Percentiles rank a stretch among this genome's conserved stretches.
These are phyloP conservation scores for Drosophila nebulosa DNA, from an alignment of 1,140 invertebrate genomes.

Conservation along the genomic window DNA sequence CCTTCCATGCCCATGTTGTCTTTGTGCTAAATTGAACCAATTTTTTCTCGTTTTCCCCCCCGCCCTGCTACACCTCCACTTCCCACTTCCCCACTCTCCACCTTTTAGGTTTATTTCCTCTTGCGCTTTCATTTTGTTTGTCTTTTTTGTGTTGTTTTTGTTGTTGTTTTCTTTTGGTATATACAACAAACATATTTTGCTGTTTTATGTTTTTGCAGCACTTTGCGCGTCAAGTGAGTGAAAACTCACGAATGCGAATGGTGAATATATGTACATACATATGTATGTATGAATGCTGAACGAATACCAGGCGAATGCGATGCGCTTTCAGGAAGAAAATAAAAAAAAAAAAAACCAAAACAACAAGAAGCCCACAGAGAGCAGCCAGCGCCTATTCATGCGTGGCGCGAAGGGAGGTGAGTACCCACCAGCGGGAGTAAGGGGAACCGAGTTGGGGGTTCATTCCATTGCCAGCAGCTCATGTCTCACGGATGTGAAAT, in stretches of 20 bases:
- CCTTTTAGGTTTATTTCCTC: conserved; percentile 27
- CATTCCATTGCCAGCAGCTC: not conserved
- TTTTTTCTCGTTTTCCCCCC: conserved; percentile 49
- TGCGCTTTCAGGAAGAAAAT: conserved; percentile 60
- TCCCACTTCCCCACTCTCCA: not conserved
- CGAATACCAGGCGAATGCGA: conserved; percentile 9
- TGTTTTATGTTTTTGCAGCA: conserved; percentile 67
- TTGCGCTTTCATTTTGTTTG: conserved; percentile 69
- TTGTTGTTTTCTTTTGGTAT: conserved; percentile 17
- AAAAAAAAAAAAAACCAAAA: no score
- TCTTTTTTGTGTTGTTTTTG: conserved; percentile 23
- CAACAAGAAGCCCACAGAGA: conserved; percentile 12
- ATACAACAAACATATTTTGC: conserved; percentile 39
- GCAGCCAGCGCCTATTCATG: conserved; percentile 67
- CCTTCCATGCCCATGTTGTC: conserved; percentile 52
- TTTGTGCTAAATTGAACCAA: conserved; percentile 77
- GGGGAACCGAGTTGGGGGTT: not conserved
- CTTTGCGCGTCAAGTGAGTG: conserved; percentile 75
- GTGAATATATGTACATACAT: not conserved
- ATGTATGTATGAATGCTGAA: conserved; percentile 36
- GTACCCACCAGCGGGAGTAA: not conserved
- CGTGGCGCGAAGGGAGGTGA: conserved; percentile 22
- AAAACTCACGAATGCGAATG: conserved; percentile 56
- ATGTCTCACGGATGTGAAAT: not conserved
- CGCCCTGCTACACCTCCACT: not conserved